Percentiles rank a stretch among this genome's conserved stretches.
These are phyloP conservation scores for Folsomia manolachei DNA, from an alignment of 2,888 invertebrate species.

Conservation along the genomic window DNA sequence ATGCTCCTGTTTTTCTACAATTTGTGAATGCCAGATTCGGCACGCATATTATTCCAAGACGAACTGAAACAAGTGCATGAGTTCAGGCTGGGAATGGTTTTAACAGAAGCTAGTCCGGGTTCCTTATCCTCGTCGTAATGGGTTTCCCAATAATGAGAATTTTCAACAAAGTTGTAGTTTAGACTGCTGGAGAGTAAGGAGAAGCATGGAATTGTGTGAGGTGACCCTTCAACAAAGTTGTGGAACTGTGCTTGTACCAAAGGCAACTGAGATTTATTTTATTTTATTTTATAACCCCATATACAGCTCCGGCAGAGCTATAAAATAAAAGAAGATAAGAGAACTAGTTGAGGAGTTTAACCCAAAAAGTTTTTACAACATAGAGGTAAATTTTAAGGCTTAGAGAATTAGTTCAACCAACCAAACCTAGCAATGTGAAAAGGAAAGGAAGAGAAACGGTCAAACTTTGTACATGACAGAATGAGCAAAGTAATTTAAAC, in stretches of 20 bases:
- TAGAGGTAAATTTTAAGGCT: background rate
- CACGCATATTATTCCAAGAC: background rate
- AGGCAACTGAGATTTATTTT: constrained; percentile 2
- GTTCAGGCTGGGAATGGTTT: background rate
- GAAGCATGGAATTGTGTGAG: background rate
- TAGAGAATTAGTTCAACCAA: background rate
- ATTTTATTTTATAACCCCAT: constrained; percentile 3
- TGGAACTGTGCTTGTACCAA: too few species aligned
- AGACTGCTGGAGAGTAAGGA: background rate
- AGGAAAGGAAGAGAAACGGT: background rate
- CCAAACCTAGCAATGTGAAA: too few species aligned
- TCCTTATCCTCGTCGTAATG: background rate
- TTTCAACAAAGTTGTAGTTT: background rate
- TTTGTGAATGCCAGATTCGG: background rate
- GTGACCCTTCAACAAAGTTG: constrained; percentile 5
- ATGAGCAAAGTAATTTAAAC: background rate
- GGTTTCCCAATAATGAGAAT: background rate
- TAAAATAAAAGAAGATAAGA: constrained; percentile 2
- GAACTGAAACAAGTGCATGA: background rate
- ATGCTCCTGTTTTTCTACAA: background rate
- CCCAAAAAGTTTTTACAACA: background rate
- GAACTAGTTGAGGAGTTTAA: background rate
- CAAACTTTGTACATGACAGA: background rate
- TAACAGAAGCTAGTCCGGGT: background rate
- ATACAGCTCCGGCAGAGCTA: background rate